Evolutionary conservation across 2,888 invertebrate genomes (phyloP).

Genomic region (Hydraecia micacea): DNA sequence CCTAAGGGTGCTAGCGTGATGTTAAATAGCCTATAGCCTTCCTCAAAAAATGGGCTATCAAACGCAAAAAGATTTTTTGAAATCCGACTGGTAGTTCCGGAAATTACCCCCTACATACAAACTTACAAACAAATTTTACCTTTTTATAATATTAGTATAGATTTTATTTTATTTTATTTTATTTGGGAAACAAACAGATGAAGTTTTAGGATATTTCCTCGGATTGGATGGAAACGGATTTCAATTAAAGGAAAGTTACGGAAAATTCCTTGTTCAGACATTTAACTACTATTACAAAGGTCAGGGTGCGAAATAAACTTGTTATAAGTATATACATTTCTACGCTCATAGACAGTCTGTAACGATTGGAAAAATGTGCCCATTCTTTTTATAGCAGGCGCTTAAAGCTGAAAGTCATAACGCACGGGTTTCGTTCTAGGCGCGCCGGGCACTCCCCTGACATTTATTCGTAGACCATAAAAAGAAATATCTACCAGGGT

Average conservation of each 20-base stretch:
- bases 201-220: not conserved
- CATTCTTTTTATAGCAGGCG: conserved; percentile 72
- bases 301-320: conserved; percentile 47
- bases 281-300: conserved; percentile 45
- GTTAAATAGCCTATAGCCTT: too few relatives aligned
- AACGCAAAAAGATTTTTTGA: too few relatives aligned
- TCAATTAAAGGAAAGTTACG: not conserved
- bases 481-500: conserved; percentile 89
- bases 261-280: not conserved
- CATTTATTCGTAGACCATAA: conserved; percentile 89
- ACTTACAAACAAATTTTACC: too few relatives aligned
- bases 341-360: conserved; percentile 57
- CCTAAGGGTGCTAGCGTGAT: too few relatives aligned
- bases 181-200: too few relatives aligned
- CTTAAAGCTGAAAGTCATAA: conserved; percentile 79
- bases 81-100: too few relatives aligned
- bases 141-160: too few relatives aligned
- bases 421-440: conserved; percentile 77
- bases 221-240: not conserved
- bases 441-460: conserved; percentile 87
- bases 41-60: too few relatives aligned
- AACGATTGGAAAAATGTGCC: conserved; percentile 62
- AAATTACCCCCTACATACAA: too few relatives aligned
- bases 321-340: conserved; percentile 47
- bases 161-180: too few relatives aligned